These are phyloP conservation scores for Andricus quercusramuli DNA, from an alignment of 2,888 invertebrate species.

Conservation along the genomic window DNA sequence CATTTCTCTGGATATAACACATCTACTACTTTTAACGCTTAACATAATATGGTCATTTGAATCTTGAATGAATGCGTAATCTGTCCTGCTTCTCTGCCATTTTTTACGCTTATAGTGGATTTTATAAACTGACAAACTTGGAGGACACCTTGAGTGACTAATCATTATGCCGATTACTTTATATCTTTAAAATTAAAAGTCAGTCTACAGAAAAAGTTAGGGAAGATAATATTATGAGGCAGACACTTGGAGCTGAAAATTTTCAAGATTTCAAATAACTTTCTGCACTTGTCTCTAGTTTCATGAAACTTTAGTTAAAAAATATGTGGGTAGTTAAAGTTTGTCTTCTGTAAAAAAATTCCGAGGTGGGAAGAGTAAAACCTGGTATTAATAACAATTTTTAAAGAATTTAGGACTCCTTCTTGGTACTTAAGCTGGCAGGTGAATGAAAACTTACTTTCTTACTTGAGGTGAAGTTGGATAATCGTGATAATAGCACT, in stretches of 20 bases:
- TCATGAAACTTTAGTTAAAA: neutral
- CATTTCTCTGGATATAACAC: too few species aligned
- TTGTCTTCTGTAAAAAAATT: neutral
- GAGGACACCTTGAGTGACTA: too few species aligned
- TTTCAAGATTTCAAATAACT: neutral
- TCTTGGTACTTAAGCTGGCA: constrained; percentile 5
- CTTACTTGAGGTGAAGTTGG: constrained; percentile 25
- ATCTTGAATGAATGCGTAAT: too few species aligned
- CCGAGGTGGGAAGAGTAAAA: neutral
- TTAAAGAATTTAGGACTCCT: neutral
- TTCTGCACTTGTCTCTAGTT: neutral
- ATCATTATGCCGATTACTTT: too few species aligned
- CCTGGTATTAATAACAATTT: constrained; percentile 17
- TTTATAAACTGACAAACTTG: too few species aligned
- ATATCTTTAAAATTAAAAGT: neutral
- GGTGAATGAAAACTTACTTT: constrained; percentile 36
- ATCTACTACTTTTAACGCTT: too few species aligned
- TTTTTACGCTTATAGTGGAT: too few species aligned
- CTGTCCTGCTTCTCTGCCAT: too few species aligned
- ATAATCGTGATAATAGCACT: constrained; percentile 31
- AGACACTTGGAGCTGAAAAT: neutral
- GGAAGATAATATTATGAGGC: neutral
- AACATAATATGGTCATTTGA: too few species aligned
- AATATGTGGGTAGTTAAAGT: neutral
- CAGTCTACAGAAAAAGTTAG: neutral